These are phyloP conservation scores for Scomber japonicus DNA, from an alignment of 2,113 vertebrate genomes.

Conservation along the genomic window DNA sequence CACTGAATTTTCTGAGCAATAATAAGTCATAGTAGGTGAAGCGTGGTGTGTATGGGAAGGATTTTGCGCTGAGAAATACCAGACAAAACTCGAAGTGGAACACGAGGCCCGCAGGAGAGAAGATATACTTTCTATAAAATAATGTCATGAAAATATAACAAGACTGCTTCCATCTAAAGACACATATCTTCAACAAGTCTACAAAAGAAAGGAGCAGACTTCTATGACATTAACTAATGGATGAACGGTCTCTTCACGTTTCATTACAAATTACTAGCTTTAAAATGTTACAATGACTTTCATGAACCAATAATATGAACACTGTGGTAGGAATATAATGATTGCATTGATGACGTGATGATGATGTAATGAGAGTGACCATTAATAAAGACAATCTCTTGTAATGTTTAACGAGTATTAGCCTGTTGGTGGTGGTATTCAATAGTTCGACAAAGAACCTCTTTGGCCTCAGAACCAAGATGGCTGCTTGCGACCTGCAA, in stretches of 20 bases:
- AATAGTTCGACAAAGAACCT: not conserved
- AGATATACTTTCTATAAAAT: not conserved
- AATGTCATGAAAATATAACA: not conserved
- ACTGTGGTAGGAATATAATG: constrained; percentile 30
- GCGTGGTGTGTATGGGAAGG: not conserved
- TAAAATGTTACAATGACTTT: constrained; percentile 10
- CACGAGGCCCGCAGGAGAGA: not conserved
- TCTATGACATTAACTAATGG: not conserved
- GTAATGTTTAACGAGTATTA: not conserved
- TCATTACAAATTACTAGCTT: constrained; percentile 11
- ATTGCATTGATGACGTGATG: constrained; percentile 39
- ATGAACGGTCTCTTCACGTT: constrained; percentile 4
- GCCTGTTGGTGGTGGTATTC: not conserved
- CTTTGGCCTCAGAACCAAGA: not conserved
- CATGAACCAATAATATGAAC: constrained; percentile 2
- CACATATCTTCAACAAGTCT: not conserved
- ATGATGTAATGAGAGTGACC: constrained; percentile 41
- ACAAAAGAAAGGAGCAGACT: not conserved
- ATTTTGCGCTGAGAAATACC: constrained; percentile 7
- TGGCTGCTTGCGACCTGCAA: not conserved
- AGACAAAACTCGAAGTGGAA: not conserved
- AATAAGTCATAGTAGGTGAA: constrained; percentile 34
- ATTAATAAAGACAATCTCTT: constrained; percentile 19
- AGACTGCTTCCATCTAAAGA: not conserved
- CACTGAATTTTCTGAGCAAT: constrained; percentile 2